Conservation (phyloP, 2,113 vertebrate species). For the Haplochromis burtoni region DNA sequence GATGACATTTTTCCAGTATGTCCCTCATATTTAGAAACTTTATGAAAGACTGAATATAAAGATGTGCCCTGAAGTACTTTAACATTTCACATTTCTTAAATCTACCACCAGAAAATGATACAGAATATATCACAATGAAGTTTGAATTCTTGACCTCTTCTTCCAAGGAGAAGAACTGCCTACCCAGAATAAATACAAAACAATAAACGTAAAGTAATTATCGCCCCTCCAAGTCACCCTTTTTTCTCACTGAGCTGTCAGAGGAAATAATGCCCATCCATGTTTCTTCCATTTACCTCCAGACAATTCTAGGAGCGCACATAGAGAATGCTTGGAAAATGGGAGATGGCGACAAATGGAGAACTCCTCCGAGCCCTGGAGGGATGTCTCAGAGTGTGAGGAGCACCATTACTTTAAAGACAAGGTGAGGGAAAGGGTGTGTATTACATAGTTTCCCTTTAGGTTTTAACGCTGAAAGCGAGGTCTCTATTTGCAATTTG, state of each 20-base stretch:
- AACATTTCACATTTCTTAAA: neutral
- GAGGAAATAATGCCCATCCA: neutral
- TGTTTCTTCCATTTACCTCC: slow-evolving; percentile 27
- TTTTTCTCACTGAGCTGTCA: neutral
- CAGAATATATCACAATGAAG: neutral
- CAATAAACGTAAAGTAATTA: neutral
- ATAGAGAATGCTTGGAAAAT: slow-evolving; percentile 78
- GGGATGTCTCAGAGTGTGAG: slow-evolving; percentile 81
- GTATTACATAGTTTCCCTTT: neutral
- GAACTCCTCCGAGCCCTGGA: slow-evolving; percentile 82
- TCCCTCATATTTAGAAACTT: neutral
- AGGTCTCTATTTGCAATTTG: neutral
- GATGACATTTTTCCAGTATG: neutral
- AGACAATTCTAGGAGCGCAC: slow-evolving; percentile 75
- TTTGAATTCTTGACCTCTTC: neutral
- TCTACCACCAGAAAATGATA: neutral
- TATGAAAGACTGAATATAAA: neutral
- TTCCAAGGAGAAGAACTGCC: neutral
- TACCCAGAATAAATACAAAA: neutral
- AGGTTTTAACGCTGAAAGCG: neutral
- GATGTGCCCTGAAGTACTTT: neutral
- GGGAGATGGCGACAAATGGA: slow-evolving; percentile 80
- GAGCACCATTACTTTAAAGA: slow-evolving; percentile 65
- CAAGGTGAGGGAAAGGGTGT: slow-evolving; percentile 66
- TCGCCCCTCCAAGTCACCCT: neutral